Evolutionary conservation across 1,140 invertebrate genomes (phyloP).

Genomic region (Branchinecta lindahli): DNA sequence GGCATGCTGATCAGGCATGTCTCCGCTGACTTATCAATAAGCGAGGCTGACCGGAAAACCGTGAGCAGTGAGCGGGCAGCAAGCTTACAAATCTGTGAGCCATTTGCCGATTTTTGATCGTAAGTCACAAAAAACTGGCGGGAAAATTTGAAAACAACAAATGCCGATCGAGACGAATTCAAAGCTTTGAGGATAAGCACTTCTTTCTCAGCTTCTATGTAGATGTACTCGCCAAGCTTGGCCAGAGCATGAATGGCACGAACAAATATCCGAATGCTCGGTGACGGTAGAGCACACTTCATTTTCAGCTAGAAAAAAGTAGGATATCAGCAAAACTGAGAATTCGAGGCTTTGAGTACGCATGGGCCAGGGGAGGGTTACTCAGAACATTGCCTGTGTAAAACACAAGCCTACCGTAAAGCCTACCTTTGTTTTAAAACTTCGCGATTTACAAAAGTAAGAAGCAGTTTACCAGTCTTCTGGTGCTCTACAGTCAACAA

Average conservation of each 20-base stretch:
- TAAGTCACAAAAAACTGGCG: slow-evolving; percentile 8
- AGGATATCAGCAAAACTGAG: background rate
- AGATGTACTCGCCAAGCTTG: slow-evolving; percentile 14
- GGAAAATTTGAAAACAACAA: slow-evolving; percentile 9
- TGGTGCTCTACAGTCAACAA: no score
- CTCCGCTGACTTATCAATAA: slow-evolving; percentile 13
- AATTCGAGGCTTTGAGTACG: background rate
- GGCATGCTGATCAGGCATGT: background rate
- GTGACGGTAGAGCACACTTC: slow-evolving; percentile 6
- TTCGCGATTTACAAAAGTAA: no score
- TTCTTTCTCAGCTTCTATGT: slow-evolving; percentile 13
- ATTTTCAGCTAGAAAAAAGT: background rate
- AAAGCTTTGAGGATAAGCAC: slow-evolving; percentile 7
- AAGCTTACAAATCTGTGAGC: background rate
- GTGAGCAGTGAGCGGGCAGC: background rate
- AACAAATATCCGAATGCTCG: slow-evolving; percentile 1
- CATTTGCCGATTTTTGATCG: background rate
- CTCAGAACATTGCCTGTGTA: no score
- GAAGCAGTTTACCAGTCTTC: no score
- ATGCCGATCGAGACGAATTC: slow-evolving; percentile 15
- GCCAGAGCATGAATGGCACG: slow-evolving; percentile 15
- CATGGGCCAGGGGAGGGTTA: no score
- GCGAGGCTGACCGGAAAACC: slow-evolving; percentile 12
- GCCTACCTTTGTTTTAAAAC: no score
- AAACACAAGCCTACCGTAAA: no score